Conservation (phyloP, 2,113 vertebrate genomes). For the Oplegnathus fasciatus region DNA sequence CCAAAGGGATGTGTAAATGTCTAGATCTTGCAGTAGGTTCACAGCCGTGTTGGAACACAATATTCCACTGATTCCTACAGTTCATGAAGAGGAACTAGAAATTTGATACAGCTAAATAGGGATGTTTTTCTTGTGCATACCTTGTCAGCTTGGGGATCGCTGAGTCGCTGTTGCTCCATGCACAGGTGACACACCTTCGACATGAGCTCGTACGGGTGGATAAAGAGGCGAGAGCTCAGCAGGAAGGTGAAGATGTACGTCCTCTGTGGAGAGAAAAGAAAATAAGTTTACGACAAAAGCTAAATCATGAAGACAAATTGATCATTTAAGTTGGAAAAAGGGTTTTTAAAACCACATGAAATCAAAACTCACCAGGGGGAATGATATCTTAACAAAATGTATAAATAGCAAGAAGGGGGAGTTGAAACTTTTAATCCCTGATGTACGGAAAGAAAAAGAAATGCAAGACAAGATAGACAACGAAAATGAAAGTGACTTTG, state of each 20-base stretch:
- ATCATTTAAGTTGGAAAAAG: background rate
- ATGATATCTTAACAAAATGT: background rate
- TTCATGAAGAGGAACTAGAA: fast-evolving
- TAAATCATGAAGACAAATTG: background rate
- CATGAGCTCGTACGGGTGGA: constrained; percentile 93
- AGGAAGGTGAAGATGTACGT: constrained; percentile 97
- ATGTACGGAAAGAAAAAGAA: background rate
- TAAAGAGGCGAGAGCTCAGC: constrained; percentile 93
- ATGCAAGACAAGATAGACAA: background rate
- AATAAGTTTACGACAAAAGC: background rate
- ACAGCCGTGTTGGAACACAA: background rate
- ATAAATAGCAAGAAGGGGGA: background rate
- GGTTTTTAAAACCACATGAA: background rate
- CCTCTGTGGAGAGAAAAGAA: constrained; percentile 83
- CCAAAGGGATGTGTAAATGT: background rate
- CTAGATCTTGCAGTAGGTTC: background rate
- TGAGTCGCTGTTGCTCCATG: constrained; percentile 88
- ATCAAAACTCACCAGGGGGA: background rate
- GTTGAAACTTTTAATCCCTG: background rate
- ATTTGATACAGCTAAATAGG: background rate
- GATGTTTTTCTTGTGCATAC: constrained; percentile 72
- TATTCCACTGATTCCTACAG: no score
- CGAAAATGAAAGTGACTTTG: background rate
- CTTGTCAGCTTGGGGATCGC: constrained; percentile 89
- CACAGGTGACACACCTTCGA: constrained; percentile 92